These are phyloP conservation scores for Eupleurogrammus muticus DNA, from an alignment of 2,797 vertebrate species.

Conservation along the genomic window DNA sequence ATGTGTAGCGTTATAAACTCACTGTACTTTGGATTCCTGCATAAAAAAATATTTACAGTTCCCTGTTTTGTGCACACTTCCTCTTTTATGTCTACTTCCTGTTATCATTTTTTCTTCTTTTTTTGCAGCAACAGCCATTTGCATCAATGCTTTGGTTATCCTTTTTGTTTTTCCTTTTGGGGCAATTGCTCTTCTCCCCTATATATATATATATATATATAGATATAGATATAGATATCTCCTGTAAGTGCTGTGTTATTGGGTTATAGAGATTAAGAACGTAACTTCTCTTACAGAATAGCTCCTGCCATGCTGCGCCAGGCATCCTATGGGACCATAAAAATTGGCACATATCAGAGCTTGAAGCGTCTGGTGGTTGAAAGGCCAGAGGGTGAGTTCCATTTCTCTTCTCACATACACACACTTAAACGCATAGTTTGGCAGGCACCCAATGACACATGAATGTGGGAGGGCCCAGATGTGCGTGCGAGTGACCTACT, in stretches of 20 bases:
- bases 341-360: slow-evolving; percentile 97
- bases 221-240: too few relatives aligned
- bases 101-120: too few relatives aligned
- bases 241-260: neutral
- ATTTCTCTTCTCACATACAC: slow-evolving; percentile 14
- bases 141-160: neutral
- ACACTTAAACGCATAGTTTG: neutral
- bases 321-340: slow-evolving; percentile 97
- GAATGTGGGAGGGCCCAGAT: slow-evolving; percentile 16
- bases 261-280: neutral
- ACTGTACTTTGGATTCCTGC: neutral
- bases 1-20: too few relatives aligned
- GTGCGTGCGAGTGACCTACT: slow-evolving; percentile 16
- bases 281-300: slow-evolving; percentile 80
- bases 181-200: neutral
- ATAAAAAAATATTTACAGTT: neutral
- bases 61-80: slow-evolving; percentile 29
- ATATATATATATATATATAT: too few relatives aligned
- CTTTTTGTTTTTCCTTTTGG: neutral
- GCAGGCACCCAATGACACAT: neutral
- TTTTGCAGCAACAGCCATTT: neutral
- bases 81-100: neutral
- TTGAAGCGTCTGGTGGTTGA: slow-evolving; percentile 93
- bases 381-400: slow-evolving; percentile 89
- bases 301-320: slow-evolving; percentile 93